A percentile compares a stretch with the other conserved stretches of the same genome.
phyloP scores from a whole-genome alignment of 2,797 vertebrate species.

The Carapus acus region DNA sequence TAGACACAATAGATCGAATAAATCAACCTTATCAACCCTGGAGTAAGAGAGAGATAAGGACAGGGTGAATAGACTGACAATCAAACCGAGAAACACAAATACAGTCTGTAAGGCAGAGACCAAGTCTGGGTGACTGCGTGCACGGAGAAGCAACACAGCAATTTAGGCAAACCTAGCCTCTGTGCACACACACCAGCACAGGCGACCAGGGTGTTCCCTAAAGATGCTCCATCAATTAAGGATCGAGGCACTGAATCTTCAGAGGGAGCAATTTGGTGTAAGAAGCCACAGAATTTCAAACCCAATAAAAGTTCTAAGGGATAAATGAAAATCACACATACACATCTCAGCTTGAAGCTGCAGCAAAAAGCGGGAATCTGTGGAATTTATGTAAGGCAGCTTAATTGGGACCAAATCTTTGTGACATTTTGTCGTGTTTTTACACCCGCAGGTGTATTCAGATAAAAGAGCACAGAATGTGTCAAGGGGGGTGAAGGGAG shows the following conservation, averaged over 20 bases:
- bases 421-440: constrained; percentile 59
- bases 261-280: constrained; percentile 15
- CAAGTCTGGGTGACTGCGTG: too few relatives aligned
- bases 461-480: constrained; percentile 57
- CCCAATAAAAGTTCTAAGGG: constrained; percentile 26
- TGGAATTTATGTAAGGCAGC: constrained; percentile 34
- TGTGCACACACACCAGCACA: not conserved
- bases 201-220: constrained; percentile 3
- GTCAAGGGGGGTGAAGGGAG: constrained; percentile 12
- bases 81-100: too few relatives aligned
- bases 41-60: too few relatives aligned
- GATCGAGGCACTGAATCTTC: constrained; percentile 1
- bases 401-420: constrained; percentile 61
- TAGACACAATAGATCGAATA: too few relatives aligned
- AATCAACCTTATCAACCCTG: too few relatives aligned
- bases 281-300: constrained; percentile 31
- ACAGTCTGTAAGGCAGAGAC: too few relatives aligned
- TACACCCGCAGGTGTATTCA: constrained; percentile 57
- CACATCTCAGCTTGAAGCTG: constrained; percentile 27
- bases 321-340: constrained; percentile 29
- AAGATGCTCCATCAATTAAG: constrained; percentile 3
- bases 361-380: constrained; percentile 31
- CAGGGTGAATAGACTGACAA: too few relatives aligned
- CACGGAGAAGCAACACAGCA: constrained; percentile 10
- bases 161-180: constrained; percentile 4